Evolutionary conservation across 2,797 vertebrate species (phyloP), one percentile per base, ranked within the genome.

Genomic region (Lithobates pipiens): DNA sequence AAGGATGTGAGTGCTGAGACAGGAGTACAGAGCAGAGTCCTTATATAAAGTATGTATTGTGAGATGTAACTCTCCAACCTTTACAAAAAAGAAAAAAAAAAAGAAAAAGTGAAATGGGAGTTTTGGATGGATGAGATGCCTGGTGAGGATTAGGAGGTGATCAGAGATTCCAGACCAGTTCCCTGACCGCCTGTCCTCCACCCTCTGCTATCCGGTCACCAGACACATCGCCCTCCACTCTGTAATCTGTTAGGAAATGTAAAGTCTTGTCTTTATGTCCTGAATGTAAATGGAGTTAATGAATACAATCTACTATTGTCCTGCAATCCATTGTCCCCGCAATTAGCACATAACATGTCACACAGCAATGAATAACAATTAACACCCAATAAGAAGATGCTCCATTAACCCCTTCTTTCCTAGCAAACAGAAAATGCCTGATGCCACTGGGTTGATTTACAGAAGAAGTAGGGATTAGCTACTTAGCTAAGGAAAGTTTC

Each of bases 341-440:
- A 80, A 57, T 85, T 80, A 80, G 71, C 63, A 69, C 84, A 57
- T 69, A 67, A 80, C 61, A 71, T 71, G 76, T 78, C 83, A 84
- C 10, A 61, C 77, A 50, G 44, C 61, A 54, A 80, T 75, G 29
- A 65, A 57, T 69, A 85, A 57, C 42, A 74, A 80, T 68, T 54
- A 80, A 27, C 16, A 39, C 34, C 9, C 6, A 32, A 57, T 39
- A 65, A 70, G 2, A n/a, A 63, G 68, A 42, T 23, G 34, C 69
- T 36, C n/a, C 23, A 76, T 80, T 80, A 85, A 85, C 76, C 36
- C 36, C 15, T 78, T 44, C 36, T 32, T 63, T 65, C 16, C 79
- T 15, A 36, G 63, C 16, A 29, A 32, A 65, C 63, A 46, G 42
- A 3, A 23, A 16, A 67, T 6, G 42, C 15, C 1, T 18, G 32